Evolutionary conservation across 2,888 invertebrate genomes (phyloP), one percentile per base, ranked within the genome.

Genomic region (Machimus rusticus): DNA sequence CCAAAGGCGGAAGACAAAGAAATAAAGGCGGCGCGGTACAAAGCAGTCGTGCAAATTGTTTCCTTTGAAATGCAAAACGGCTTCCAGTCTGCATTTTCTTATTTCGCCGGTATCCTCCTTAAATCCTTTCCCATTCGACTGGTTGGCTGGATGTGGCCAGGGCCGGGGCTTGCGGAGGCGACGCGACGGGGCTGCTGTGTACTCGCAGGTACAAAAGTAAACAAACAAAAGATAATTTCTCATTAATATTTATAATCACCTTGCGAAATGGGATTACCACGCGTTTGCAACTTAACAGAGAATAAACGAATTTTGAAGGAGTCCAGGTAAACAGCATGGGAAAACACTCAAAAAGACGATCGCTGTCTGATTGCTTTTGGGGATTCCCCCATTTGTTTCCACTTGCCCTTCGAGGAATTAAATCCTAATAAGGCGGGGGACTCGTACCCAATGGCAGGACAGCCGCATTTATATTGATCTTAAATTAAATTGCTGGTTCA

Each of bases 211-310:
- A 55, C 86, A 86, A 76, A 86, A 76, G 57, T 77, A 86, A 86
- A 86, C 86, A 77, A 85, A 85, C 86, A 86, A 86, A 86, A 86
- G 86, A 86, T 86, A 86, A 86, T 86, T 86, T 86, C 86, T 86
- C 86, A 86, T 86, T 86, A 86, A 86, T 86, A 86, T 86, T 86
- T 86, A 86, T 86, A 77, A 86, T 86, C 86, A 86, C 86, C 86
- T 37, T 8, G 76, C 55, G 77, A 77, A 86, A 86, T 86, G 86
- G 86, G 77, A 86, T 86, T 86, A 86, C 86, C 77, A n/a, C 86
- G 77, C 86, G 76, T 51, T 34, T 31, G 55, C 51, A 86, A n/a
- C 37, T 16, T 74, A 77, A 86, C 55, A 86, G 77, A 77, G 86
- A 19, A 55, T 51, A 77, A 86, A 86, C 46, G 86, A 86, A 86